Evolutionary conservation across 2,113 vertebrate genomes (phyloP).

Genomic region (Erythrolamprus reginae): DNA sequence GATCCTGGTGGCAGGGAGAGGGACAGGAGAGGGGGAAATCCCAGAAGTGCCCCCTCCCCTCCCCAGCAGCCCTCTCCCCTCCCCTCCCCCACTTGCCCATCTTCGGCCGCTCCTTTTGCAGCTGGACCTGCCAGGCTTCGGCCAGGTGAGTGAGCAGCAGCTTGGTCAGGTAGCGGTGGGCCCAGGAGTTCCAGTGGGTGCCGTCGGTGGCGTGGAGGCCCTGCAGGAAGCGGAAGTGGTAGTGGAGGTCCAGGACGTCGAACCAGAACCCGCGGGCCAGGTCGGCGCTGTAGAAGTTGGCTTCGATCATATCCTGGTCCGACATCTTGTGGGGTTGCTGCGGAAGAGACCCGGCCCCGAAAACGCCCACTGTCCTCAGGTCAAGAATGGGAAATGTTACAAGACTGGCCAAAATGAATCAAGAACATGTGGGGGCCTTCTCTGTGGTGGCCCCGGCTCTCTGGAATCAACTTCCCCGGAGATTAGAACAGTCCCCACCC

Average conservation of each 20-base stretch:
- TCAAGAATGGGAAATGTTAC: too few relatives aligned
- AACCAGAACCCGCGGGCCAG: slow-evolving; percentile 68
- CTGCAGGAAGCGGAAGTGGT: slow-evolving; percentile 71
- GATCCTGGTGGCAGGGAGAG: too few relatives aligned
- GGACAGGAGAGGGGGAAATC: too few relatives aligned
- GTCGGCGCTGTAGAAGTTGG: slow-evolving; percentile 75
- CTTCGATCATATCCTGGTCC: slow-evolving; percentile 74
- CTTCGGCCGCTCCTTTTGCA: slow-evolving; percentile 4
- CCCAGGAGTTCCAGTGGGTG: slow-evolving; percentile 77
- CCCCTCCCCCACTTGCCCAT: not conserved
- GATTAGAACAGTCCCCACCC: too few relatives aligned
- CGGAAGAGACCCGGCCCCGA: rapidly evolving
- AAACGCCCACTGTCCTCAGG: too few relatives aligned
- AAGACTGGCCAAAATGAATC: too few relatives aligned
- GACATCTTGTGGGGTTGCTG: slow-evolving; percentile 36
- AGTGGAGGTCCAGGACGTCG: slow-evolving; percentile 83
- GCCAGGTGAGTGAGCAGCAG: slow-evolving; percentile 74
- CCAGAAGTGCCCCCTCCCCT: not conserved
- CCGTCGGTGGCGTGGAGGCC: slow-evolving; percentile 68
- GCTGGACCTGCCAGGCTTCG: slow-evolving; percentile 74
- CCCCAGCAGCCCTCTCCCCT: too few relatives aligned
- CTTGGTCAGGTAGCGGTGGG: slow-evolving; percentile 74
- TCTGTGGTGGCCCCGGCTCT: too few relatives aligned
- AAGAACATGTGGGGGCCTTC: too few relatives aligned
- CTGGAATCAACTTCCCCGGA: too few relatives aligned